phyloP scores from a whole-genome alignment of 2,888 invertebrate species.

The Tenthredo mesomela region DNA sequence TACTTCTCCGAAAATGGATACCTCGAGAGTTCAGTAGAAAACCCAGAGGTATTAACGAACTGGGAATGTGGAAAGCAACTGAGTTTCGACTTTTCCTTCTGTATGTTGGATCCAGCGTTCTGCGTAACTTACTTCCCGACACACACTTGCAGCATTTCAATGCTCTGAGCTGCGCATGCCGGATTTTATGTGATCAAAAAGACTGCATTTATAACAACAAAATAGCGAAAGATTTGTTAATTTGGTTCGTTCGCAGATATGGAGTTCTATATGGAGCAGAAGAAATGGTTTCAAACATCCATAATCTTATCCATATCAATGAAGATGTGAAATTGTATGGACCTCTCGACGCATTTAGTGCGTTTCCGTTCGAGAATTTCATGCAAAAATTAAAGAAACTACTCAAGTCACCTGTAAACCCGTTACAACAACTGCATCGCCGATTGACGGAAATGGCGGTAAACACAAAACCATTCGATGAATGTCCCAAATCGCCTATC shows the following conservation, averaged over 20 bases:
- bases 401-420: constrained; percentile 51
- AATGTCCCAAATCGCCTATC: too few relatives aligned
- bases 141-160: constrained; percentile 59
- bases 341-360: constrained; percentile 58
- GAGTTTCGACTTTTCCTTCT: constrained; percentile 59
- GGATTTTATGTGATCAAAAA: constrained; percentile 57
- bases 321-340: constrained; percentile 59
- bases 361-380: constrained; percentile 60
- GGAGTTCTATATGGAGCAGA: constrained; percentile 56
- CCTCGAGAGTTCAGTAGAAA: constrained; percentile 59
- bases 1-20: neutral
- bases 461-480: too few relatives aligned
- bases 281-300: constrained; percentile 59
- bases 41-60: constrained; percentile 56
- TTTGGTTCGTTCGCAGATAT: constrained; percentile 57
- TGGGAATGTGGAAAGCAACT: constrained; percentile 58
- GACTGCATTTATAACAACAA: constrained; percentile 54
- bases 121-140: constrained; percentile 55
- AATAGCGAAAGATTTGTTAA: constrained; percentile 57
- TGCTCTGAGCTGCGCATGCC: constrained; percentile 56
- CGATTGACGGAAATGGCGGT: constrained; percentile 24
- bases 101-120: constrained; percentile 59
- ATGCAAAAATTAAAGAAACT: constrained; percentile 57
- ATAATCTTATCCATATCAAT: constrained; percentile 61
- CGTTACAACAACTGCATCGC: constrained; percentile 50